Conservation (phyloP, 92 coral and sea anemone genomes). For the Metridium senile region DNA sequence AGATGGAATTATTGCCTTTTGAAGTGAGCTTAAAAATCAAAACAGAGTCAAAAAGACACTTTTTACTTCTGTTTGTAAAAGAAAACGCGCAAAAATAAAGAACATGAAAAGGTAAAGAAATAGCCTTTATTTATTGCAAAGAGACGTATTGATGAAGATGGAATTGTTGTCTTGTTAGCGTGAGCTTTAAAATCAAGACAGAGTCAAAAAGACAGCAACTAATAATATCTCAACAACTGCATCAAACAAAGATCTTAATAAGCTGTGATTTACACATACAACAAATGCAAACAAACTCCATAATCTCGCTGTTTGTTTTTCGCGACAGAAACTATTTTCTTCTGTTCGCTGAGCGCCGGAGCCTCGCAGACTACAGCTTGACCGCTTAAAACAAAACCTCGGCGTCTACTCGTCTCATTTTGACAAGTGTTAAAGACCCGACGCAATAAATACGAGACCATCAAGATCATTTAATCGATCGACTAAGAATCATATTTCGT, state of each 20-base stretch:
- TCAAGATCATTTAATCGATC: slow-evolving; percentile 1
- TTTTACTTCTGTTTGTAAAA: too few species aligned
- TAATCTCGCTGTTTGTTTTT: neutral
- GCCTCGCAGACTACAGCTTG: slow-evolving; percentile 22
- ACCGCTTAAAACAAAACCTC: neutral
- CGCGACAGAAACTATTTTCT: neutral
- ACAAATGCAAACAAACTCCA: slow-evolving; percentile 2
- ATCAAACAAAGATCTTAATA: neutral
- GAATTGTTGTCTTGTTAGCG: neutral
- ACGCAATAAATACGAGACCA: slow-evolving; percentile 20
- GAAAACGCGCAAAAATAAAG: too few species aligned
- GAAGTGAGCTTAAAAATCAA: too few species aligned
- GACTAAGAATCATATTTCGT: slow-evolving; percentile 11
- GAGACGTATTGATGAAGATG: neutral
- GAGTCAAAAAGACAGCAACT: neutral
- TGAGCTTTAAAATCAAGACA: neutral
- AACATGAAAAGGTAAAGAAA: too few species aligned
- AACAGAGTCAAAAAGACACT: too few species aligned
- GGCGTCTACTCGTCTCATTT: slow-evolving; percentile 25
- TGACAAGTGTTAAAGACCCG: slow-evolving; percentile 32
- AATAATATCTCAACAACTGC: neutral
- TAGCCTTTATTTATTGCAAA: neutral
- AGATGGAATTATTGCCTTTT: too few species aligned
- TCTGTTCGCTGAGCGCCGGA: neutral
- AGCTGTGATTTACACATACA: slow-evolving; percentile 3